These are phyloP conservation scores for Amphipyra berbera DNA, from an alignment of 2,888 invertebrate genomes.

Conservation along the genomic window DNA sequence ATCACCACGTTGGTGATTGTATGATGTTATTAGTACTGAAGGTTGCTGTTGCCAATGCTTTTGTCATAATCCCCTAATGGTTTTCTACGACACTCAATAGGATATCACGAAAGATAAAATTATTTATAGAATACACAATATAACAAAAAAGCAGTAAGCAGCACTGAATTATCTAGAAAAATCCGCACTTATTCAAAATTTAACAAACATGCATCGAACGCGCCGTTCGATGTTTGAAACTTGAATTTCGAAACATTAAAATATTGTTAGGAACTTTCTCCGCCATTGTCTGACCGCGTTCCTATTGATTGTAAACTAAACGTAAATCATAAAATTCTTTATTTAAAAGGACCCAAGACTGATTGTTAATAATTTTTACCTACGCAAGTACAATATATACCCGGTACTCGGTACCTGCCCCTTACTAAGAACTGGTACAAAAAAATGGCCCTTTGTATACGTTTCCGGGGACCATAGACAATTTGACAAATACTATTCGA, in stretches of 20 bases:
- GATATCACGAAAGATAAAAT: too few species aligned
- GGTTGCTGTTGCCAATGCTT: too few species aligned
- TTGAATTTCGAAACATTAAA: conserved; percentile 43
- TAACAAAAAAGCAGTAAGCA: too few species aligned
- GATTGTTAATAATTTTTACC: conserved; percentile 55
- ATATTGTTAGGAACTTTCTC: conserved; percentile 50
- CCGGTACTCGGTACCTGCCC: conserved; percentile 46
- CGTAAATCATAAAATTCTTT: conserved; percentile 60
- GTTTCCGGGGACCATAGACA: conserved; percentile 58
- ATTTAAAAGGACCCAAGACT: conserved; percentile 44
- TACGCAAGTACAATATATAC: conserved; percentile 55
- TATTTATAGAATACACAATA: too few species aligned
- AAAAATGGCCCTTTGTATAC: conserved; percentile 41
- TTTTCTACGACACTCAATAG: too few species aligned
- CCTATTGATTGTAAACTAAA: conserved; percentile 46
- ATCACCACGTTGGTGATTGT: too few species aligned
- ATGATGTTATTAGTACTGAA: too few species aligned
- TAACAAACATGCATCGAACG: conserved; percentile 3
- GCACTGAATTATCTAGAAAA: too few species aligned
- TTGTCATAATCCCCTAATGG: too few species aligned
- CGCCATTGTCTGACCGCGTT: conserved; percentile 46
- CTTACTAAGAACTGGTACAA: conserved; percentile 46
- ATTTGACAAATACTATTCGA: conserved; percentile 49
- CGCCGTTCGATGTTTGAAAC: conserved; percentile 16
- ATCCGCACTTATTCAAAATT: too few species aligned